A percentile compares a stretch with the other conserved stretches of the same genome.
These are phyloP conservation scores for Drosophila repleta DNA, from an alignment of 1,140 invertebrate species.

Conservation along the genomic window DNA sequence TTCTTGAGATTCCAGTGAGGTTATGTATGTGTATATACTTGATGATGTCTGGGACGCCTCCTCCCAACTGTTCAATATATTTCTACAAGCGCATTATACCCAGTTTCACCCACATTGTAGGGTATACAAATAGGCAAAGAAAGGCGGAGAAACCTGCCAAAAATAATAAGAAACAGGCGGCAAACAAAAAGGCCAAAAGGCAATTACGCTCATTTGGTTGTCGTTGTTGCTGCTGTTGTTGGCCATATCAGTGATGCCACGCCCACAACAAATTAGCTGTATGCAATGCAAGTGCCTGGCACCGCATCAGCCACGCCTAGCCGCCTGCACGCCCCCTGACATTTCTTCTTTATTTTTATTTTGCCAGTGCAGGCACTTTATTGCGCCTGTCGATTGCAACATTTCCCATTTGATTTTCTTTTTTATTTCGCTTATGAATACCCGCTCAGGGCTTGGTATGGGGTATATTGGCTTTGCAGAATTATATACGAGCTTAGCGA, in stretches of 20 bases:
- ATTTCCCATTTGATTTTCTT: conserved; percentile 11
- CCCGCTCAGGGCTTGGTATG: neutral
- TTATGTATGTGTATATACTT: no score
- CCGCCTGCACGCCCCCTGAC: neutral
- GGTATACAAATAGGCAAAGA: no score
- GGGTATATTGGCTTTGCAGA: neutral
- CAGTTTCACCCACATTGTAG: no score
- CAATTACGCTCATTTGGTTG: conserved; percentile 28
- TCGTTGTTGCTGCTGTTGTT: neutral
- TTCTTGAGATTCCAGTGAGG: no score
- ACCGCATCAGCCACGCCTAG: conserved; percentile 43
- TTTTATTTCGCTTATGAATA: neutral
- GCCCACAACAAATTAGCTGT: conserved; percentile 49
- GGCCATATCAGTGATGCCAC: conserved; percentile 38
- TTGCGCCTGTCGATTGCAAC: conserved; percentile 75
- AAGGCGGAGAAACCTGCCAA: neutral
- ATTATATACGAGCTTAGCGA: no score
- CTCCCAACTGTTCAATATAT: no score
- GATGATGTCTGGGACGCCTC: no score
- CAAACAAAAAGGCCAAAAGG: conserved; percentile 36
- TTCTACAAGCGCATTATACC: no score
- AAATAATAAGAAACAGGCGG: conserved; percentile 5
- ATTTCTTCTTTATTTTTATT: no score
- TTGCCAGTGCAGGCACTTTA: conserved; percentile 37
- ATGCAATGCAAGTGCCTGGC: conserved; percentile 63